Evolutionary conservation across 2,888 invertebrate genomes (phyloP).

Genomic region (Tenthredo mesomela): DNA sequence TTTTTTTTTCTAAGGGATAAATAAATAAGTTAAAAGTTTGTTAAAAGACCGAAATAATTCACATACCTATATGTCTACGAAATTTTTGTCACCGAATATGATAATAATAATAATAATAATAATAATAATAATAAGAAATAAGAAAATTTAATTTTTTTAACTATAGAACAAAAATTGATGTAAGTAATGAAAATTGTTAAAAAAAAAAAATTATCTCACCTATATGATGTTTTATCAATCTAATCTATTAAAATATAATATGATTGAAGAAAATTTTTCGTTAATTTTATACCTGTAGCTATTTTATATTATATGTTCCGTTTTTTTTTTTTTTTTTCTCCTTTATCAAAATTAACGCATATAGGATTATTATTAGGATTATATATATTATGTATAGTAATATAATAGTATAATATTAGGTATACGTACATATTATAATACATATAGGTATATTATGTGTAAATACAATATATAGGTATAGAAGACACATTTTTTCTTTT

Average conservation of each 20-base stretch:
- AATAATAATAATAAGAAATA: too few species aligned
- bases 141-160: too few species aligned
- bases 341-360: neutral
- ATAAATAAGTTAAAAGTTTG: too few species aligned
- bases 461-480: slow-evolving; percentile 17
- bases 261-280: neutral
- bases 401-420: neutral
- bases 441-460: neutral
- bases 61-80: too few species aligned
- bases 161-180: too few species aligned
- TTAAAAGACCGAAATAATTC: too few species aligned
- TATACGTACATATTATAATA: neutral
- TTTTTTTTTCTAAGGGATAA: too few species aligned
- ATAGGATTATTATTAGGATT: neutral
- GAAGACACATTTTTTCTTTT: slow-evolving; percentile 1
- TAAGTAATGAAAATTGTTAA: too few species aligned
- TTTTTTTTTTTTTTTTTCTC: neutral
- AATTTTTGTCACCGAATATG: too few species aligned
- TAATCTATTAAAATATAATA: slow-evolving; percentile 3
- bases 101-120: too few species aligned
- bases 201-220: too few species aligned
- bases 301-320: neutral
- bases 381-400: neutral
- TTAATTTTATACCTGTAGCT: neutral
- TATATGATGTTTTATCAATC: neutral